Conservation (phyloP, 2,797 vertebrate species). For the Ambastaia sidthimunki region DNA sequence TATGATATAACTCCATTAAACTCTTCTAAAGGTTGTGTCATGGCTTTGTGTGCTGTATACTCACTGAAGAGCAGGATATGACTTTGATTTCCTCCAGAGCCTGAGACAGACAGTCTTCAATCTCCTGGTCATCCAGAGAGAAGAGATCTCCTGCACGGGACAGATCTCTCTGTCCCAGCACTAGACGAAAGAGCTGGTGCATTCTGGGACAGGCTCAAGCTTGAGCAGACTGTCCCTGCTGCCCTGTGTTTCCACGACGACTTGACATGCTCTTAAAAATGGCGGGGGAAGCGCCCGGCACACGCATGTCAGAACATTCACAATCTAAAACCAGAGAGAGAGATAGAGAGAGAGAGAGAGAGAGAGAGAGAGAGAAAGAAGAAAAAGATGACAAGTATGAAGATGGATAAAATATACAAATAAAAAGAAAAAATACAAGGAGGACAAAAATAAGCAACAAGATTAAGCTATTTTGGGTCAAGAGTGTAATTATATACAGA, state of each 20-base stretch:
- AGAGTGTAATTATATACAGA: too few species aligned
- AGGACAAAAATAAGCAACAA: too few species aligned
- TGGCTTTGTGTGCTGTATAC: constrained; percentile 58
- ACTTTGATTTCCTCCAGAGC: constrained; percentile 92
- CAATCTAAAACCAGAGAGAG: constrained; percentile 40
- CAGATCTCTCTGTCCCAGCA: constrained; percentile 91
- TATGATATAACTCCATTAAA: background rate
- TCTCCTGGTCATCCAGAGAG: constrained; percentile 90
- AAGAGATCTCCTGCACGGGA: constrained; percentile 95
- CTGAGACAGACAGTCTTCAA: constrained; percentile 89
- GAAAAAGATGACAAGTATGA: too few species aligned
- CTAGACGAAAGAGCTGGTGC: constrained; percentile 92
- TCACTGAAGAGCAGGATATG: constrained; percentile 91
- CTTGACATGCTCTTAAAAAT: constrained; percentile 60
- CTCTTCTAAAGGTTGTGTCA: background rate
- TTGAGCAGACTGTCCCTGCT: constrained; percentile 42
- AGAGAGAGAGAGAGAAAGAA: constrained; percentile 51
- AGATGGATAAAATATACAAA: too few species aligned
- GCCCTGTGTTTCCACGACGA: constrained; percentile 66
- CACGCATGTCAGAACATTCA: constrained; percentile 32
- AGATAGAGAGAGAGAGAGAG: constrained; percentile 56
- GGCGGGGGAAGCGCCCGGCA: constrained; percentile 23
- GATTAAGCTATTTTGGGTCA: too few species aligned
- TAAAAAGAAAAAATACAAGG: too few species aligned
- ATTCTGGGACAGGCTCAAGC: constrained; percentile 69